These are phyloP conservation scores for Presbytis comata DNA, from an alignment of 2,797 vertebrate genomes.

Conservation along the genomic window DNA sequence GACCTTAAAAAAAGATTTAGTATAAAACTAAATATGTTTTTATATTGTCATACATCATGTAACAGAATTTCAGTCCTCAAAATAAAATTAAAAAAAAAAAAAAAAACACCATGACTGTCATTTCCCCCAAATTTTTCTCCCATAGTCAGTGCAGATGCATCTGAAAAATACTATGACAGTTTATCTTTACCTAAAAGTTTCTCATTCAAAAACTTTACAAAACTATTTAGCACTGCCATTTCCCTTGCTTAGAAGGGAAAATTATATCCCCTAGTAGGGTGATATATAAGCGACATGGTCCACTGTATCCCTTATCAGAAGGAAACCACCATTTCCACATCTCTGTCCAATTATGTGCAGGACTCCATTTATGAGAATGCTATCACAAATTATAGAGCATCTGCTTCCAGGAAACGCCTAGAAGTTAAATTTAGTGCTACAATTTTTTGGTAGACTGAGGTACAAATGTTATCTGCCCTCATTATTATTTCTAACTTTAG, in stretches of 20 bases:
- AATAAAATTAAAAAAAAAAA: conserved; percentile 38
- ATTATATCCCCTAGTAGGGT: not conserved
- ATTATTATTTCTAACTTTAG: not conserved
- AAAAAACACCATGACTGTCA: conserved; percentile 37
- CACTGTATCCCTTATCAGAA: conserved; percentile 2
- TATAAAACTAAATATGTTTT: conserved; percentile 83
- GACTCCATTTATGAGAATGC: not conserved
- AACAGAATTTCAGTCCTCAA: conserved; percentile 71
- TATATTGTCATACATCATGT: conserved; percentile 67
- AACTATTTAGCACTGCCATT: conserved; percentile 62
- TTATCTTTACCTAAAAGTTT: conserved; percentile 76
- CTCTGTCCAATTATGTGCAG: not conserved
- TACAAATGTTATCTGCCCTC: conserved; percentile 29
- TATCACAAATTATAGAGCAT: not conserved
- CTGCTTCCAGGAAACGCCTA: not conserved
- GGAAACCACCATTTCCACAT: conserved; percentile 55
- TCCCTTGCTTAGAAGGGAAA: conserved; percentile 67
- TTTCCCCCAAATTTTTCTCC: conserved; percentile 68
- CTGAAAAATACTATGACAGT: conserved; percentile 78
- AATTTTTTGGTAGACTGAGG: not conserved
- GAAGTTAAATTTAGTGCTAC: conserved; percentile 27
- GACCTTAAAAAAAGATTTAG: conserved; percentile 79
- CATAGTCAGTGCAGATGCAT: conserved; percentile 63
- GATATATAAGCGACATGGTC: conserved; percentile 4
- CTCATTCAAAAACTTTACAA: conserved; percentile 75